Evolutionary conservation across 2,888 invertebrate genomes (phyloP), one percentile per base, ranked within the genome.

Genomic region (Hemicrepidius hirtus): DNA sequence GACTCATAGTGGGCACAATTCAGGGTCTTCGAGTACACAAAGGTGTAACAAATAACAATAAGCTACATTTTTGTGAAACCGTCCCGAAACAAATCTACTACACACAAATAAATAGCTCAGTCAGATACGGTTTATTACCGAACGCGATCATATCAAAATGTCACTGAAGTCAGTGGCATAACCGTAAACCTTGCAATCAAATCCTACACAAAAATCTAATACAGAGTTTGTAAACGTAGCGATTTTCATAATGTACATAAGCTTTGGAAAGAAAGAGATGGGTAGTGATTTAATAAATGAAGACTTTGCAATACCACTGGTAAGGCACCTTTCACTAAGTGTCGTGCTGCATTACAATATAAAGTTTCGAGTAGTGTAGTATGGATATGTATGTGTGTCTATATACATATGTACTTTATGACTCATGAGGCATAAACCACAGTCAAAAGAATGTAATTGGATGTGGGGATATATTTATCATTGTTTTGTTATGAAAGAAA

Each of bases 181-280:
- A 65, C 65, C 65, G 65, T 65, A 65, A 65, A 65, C 65, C 65
- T 65, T 65, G 65, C 65, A 21, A 65, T 65, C 53, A 55, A 65
- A 55, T 65, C 65, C 65, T 53, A 65, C 65, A 65, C 65, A 65
- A 53, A 65, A 65, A 53, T 40, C 18, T 53, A 49, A 28, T 53
- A 21, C 40, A 55, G 21, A 65, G n/a, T 21, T 65, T 18, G 37
- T 55, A 55, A 35, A 65, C 65, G 65, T 55, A 55, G 40, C 24
- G 28, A 24, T 37, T 32, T 28, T 21, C 35, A 41, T 21, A 21
- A 28, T 40, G 9, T 28, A 65, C 65, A 65, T 24, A 24, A 24
- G 16, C 18, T 12, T 24, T 35, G 32, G 53, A 41, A 21, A 41
- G 65, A 65, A 24, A 65, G 50, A 65, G 50, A 50, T 16, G 53